Evolutionary conservation across 2,888 invertebrate species (phyloP).

Genomic region (Thera obeliscata): DNA sequence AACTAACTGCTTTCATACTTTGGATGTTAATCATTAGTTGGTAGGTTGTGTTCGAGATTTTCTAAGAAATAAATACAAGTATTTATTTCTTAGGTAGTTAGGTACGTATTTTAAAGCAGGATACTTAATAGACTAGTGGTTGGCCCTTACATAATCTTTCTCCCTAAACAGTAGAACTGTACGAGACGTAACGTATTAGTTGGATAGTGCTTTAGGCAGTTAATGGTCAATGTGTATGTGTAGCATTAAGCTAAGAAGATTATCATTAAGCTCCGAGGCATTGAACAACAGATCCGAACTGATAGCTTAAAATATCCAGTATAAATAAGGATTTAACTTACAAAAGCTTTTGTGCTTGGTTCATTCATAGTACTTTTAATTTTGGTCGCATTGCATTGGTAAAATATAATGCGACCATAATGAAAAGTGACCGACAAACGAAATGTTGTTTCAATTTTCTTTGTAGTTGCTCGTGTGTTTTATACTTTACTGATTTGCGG

Average conservation of each 20-base stretch:
- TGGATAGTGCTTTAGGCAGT: background rate
- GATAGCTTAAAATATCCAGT: too few species aligned
- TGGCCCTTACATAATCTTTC: background rate
- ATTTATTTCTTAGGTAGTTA: too few species aligned
- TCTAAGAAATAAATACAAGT: too few species aligned
- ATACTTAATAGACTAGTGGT: background rate
- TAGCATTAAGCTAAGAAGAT: background rate
- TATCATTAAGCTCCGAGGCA: background rate
- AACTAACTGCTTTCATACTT: too few species aligned
- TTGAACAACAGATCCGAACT: background rate
- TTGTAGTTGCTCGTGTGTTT: background rate
- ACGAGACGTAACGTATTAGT: background rate
- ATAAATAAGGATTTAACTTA: too few species aligned
- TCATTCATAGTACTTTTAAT: background rate
- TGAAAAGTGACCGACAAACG: background rate
- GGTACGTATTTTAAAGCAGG: too few species aligned
- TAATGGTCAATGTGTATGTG: background rate
- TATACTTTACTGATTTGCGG: background rate
- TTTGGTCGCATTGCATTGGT: background rate
- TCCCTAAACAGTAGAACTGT: background rate
- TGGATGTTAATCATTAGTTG: too few species aligned
- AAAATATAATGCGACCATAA: background rate
- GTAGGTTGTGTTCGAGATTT: too few species aligned
- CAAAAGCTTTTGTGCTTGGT: too few species aligned
- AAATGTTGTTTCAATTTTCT: background rate